Conservation (phyloP, 2,797 vertebrate genomes). For the Buphagus erythrorhynchus region DNA sequence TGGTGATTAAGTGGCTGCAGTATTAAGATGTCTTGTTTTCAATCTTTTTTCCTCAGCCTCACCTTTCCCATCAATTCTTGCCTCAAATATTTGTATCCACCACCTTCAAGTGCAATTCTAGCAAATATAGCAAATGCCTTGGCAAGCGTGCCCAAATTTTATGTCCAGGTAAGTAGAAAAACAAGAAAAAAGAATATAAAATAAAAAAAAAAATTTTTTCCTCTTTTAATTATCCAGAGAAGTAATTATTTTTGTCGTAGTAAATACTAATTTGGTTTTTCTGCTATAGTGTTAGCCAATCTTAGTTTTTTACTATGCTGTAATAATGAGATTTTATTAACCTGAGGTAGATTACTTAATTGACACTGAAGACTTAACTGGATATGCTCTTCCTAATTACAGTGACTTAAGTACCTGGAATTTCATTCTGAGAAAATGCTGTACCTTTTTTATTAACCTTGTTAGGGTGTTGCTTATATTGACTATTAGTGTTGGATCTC, state of each 20-base stretch:
- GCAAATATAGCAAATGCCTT: constrained; percentile 93
- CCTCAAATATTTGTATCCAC: constrained; percentile 95
- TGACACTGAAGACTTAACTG: not conserved
- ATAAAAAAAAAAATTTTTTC: not conserved
- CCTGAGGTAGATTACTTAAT: not conserved
- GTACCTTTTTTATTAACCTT: not conserved
- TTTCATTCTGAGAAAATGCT: not conserved
- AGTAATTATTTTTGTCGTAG: not conserved
- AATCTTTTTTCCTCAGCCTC: constrained; percentile 79
- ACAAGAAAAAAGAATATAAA: fast-evolving
- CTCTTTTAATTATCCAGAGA: not conserved
- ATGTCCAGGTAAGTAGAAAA: constrained; percentile 88
- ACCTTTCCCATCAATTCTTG: constrained; percentile 91
- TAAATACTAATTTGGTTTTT: not conserved
- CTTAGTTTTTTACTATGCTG: not conserved
- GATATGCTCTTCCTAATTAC: not conserved
- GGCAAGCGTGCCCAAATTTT: constrained; percentile 94
- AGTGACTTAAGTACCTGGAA: not conserved
- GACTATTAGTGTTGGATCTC: not conserved
- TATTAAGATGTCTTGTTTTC: not conserved
- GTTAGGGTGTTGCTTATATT: not conserved
- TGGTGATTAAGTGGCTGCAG: not conserved
- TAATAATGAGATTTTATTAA: not conserved
- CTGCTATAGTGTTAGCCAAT: not conserved
- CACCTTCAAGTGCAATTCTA: constrained; percentile 89